Evolutionary conservation across 2,797 vertebrate genomes (phyloP).

Genomic region (Myotis pilosus): DNA sequence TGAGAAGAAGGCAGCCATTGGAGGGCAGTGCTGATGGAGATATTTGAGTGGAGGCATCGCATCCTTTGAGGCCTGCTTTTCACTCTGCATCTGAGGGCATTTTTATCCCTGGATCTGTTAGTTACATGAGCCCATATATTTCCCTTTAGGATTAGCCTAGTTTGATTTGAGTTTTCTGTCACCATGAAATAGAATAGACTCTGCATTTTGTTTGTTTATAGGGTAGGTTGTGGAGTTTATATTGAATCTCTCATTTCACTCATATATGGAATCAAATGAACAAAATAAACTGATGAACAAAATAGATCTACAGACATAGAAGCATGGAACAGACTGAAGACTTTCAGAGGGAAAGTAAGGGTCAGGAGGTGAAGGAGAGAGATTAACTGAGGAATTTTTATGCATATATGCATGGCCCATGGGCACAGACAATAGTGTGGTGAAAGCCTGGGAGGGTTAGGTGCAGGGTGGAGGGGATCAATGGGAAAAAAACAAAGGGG

Average conservation of each 20-base stretch:
- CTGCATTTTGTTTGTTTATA: not conserved
- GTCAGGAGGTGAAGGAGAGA: too few relatives aligned
- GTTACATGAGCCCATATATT: not conserved
- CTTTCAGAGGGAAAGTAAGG: too few relatives aligned
- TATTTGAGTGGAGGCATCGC: not conserved
- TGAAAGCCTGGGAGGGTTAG: too few relatives aligned
- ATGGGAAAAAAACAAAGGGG: too few relatives aligned
- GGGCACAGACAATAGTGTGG: too few relatives aligned
- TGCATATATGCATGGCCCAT: too few relatives aligned
- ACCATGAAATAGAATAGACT: not conserved
- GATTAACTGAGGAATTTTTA: too few relatives aligned
- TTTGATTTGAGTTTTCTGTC: slow-evolving; percentile 8
- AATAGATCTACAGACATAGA: too few relatives aligned
- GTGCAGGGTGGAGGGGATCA: too few relatives aligned
- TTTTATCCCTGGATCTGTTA: not conserved
- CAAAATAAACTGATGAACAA: too few relatives aligned
- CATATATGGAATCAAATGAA: too few relatives aligned
- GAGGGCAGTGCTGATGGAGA: not conserved
- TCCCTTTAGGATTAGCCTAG: not conserved
- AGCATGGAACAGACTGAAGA: too few relatives aligned
- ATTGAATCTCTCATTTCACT: not conserved
- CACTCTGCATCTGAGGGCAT: not conserved
- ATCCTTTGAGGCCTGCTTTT: not conserved
- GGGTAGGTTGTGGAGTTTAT: not conserved
- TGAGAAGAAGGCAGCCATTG: not conserved